A percentile compares a stretch with the other conserved stretches of the same genome.
Conservation (phyloP, 2,797 vertebrate genomes). For the Stomatorhinus walkeri region DNA sequence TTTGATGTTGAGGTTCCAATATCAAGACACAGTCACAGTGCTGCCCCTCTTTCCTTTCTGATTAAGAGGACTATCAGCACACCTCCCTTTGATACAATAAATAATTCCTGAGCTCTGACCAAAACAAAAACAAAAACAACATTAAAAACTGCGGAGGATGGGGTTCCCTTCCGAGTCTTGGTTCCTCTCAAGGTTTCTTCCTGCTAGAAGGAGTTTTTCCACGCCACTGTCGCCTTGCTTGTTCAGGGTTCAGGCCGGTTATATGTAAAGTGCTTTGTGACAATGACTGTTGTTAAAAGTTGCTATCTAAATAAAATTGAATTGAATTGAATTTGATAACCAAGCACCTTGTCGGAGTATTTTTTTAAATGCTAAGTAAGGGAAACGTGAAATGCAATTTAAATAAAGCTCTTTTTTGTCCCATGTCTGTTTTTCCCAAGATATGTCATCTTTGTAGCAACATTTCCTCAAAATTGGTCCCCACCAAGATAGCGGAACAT, state of each 20-base stretch:
- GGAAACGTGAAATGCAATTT: not conserved
- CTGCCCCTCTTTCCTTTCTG: not conserved
- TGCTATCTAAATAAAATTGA: not conserved
- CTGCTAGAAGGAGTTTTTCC: not conserved
- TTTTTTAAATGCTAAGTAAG: not conserved
- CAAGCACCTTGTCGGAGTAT: not conserved
- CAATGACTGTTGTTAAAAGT: not conserved
- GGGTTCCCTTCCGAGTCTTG: not conserved
- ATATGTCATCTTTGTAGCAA: not conserved
- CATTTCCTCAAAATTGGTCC: conserved; percentile 1
- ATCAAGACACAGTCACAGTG: not conserved
- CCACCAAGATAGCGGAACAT: not conserved
- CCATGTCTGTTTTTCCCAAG: not conserved
- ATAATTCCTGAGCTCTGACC: not conserved
- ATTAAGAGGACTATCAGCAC: not conserved
- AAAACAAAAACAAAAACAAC: not conserved
- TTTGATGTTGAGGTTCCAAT: not conserved
- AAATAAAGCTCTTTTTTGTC: not conserved
- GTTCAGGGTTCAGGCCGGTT: not conserved
- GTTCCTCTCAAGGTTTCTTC: not conserved
- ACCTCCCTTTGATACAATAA: not conserved
- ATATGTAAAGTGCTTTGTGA: not conserved
- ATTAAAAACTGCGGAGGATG: not conserved
- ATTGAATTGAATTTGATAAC: not conserved
- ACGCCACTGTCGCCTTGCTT: not conserved